Evolutionary conservation across 2,113 vertebrate species (phyloP).

Genomic region (Bambusicola thoracicus): DNA sequence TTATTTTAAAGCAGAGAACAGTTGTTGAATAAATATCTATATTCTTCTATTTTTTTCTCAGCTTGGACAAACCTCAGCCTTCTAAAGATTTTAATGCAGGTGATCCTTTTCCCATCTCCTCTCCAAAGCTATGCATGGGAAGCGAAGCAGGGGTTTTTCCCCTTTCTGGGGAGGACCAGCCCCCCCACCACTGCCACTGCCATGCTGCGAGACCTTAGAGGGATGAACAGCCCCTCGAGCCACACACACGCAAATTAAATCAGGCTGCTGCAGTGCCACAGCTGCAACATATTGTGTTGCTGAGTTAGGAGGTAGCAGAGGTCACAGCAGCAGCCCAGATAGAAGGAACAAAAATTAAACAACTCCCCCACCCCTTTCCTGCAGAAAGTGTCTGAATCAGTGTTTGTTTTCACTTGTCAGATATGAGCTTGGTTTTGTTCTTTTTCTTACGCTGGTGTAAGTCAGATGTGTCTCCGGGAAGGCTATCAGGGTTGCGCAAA

Average conservation of each 20-base stretch:
- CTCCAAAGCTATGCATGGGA: not conserved
- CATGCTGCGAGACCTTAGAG: not conserved
- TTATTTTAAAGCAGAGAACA: not conserved
- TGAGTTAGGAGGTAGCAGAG: slow-evolving; percentile 58
- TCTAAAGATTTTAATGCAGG: not conserved
- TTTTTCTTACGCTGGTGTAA: not conserved
- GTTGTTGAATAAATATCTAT: not conserved
- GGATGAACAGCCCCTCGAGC: slow-evolving; percentile 43
- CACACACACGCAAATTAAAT: slow-evolving; percentile 41
- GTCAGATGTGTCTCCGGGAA: not conserved
- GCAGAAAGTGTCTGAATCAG: slow-evolving; percentile 42
- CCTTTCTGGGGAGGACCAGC: not conserved
- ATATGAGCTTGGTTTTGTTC: not conserved
- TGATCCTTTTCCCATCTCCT: not conserved
- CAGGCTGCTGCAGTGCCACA: slow-evolving; percentile 54
- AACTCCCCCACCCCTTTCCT: not conserved
- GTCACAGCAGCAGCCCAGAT: slow-evolving; percentile 56
- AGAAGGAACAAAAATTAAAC: slow-evolving; percentile 37
- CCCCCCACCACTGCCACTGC: not conserved
- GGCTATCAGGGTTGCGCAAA: not conserved
- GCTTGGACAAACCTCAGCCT: not conserved
- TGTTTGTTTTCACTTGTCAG: slow-evolving; percentile 66
- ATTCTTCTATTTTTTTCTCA: not conserved
- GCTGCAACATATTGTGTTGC: slow-evolving; percentile 50
- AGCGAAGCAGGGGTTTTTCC: not conserved